Evolutionary conservation across 2,888 invertebrate species (phyloP).

Genomic region (Crossocerus cetratus): DNA sequence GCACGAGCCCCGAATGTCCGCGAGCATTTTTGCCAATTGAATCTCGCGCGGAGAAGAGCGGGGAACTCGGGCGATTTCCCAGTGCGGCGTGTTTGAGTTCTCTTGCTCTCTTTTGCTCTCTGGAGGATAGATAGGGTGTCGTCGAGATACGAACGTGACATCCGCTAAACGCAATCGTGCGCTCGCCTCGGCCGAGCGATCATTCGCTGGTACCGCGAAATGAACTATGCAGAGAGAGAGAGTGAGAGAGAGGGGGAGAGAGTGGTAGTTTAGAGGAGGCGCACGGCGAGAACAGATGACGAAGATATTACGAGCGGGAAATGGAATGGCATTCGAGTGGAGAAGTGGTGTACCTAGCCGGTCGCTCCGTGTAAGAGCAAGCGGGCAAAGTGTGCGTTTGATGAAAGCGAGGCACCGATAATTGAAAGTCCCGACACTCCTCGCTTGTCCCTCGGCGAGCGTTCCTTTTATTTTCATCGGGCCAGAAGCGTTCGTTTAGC

Average conservation of each 20-base stretch:
- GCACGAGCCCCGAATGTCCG: too few relatives aligned
- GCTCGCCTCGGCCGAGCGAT: conserved; percentile 23
- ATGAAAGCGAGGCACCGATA: conserved; percentile 45
- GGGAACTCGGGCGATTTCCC: too few relatives aligned
- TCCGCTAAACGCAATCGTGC: conserved; percentile 2
- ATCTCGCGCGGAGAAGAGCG: too few relatives aligned
- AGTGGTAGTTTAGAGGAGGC: too few relatives aligned
- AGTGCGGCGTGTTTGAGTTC: too few relatives aligned
- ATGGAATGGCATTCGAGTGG: conserved; percentile 43
- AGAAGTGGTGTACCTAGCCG: neutral
- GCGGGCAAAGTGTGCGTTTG: conserved; percentile 44
- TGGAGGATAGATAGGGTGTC: too few relatives aligned
- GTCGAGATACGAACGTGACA: neutral
- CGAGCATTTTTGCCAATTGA: too few relatives aligned
- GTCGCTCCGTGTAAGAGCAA: conserved; percentile 37
- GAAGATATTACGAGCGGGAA: conserved; percentile 54
- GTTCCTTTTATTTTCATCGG: conserved; percentile 1
- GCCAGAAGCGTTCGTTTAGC: too few relatives aligned
- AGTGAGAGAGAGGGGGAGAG: too few relatives aligned
- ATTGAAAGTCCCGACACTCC: conserved; percentile 50
- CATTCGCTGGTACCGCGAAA: conserved; percentile 9
- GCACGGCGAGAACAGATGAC: conserved; percentile 20
- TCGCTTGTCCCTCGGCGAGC: conserved; percentile 18
- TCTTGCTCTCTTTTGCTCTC: too few relatives aligned
- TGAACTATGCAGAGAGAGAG: too few relatives aligned